phyloP scores from a whole-genome alignment of 1,140 invertebrate genomes.

The Drosophila serrata region DNA sequence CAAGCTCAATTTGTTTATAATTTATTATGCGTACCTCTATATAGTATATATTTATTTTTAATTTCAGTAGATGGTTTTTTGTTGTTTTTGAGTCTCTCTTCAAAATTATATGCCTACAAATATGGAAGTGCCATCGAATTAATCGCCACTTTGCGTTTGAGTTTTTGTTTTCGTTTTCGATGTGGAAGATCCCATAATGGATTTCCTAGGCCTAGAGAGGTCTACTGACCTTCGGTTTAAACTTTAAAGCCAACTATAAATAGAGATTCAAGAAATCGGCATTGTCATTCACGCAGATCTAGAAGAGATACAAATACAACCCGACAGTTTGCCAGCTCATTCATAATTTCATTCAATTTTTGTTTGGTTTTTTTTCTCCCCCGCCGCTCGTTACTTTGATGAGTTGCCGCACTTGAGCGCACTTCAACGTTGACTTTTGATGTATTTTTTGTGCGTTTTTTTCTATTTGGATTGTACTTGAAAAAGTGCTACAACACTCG shows the following conservation, averaged over 20 bases:
- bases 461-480: conserved; percentile 64
- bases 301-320: conserved; percentile 55
- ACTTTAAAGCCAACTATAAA: conserved; percentile 38
- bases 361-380: conserved; percentile 9
- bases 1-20: conserved; percentile 59
- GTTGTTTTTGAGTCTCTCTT: conserved; percentile 47
- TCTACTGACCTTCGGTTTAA: conserved; percentile 58
- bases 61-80: conserved; percentile 42
- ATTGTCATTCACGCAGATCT: conserved; percentile 64
- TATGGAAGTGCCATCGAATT: conserved; percentile 81
- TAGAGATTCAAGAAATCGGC: conserved; percentile 67
- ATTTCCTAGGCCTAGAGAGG: conserved; percentile 47
- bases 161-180: conserved; percentile 56
- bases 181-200: conserved; percentile 63
- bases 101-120: conserved; percentile 76
- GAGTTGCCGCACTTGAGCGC: conserved; percentile 76
- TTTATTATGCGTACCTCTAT: conserved; percentile 53
- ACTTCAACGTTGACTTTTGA: conserved; percentile 71
- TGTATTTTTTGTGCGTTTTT: conserved; percentile 54
- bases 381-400: conserved; percentile 62
- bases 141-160: conserved; percentile 72
- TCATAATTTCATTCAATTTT: conserved; percentile 63
- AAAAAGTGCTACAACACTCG: conserved; percentile 73
- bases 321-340: conserved; percentile 58
- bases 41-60: conserved; percentile 49